A percentile compares a stretch with the other conserved stretches of the same genome.
Evolutionary conservation across 2,113 vertebrate genomes (phyloP).

Genomic region (Opisthocomus hoazin): DNA sequence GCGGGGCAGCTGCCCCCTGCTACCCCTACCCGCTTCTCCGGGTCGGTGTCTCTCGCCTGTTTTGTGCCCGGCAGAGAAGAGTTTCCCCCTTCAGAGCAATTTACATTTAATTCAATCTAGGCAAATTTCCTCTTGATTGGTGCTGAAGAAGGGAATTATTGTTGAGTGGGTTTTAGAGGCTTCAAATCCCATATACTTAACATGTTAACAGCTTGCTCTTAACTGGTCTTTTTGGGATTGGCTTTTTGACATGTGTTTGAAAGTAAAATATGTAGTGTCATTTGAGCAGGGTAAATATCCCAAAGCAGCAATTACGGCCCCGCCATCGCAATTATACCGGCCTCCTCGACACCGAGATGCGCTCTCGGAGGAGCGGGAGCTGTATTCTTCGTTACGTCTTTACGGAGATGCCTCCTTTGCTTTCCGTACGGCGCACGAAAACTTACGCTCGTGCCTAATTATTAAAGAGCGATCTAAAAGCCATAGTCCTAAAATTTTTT

Average conservation of each 20-base stretch:
- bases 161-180: conserved; percentile 50
- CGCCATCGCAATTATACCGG: background rate
- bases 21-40: background rate
- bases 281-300: conserved; percentile 61
- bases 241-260: conserved; percentile 61
- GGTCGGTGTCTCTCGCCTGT: background rate
- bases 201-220: conserved; percentile 55
- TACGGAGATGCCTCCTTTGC: background rate
- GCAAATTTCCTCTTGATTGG: conserved; percentile 57
- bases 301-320: conserved; percentile 57
- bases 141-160: conserved; percentile 62
- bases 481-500: no score
- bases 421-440: background rate
- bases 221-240: conserved; percentile 55
- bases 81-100: conserved; percentile 44
- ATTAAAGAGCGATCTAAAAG: background rate
- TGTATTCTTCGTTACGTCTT: background rate
- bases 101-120: conserved; percentile 48
- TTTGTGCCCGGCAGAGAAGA: background rate
- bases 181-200: conserved; percentile 40
- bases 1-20: background rate
- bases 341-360: background rate
- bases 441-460: background rate
- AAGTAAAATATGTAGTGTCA: conserved; percentile 58
- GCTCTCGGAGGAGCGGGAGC: background rate